These are phyloP conservation scores for Helostoma temminkii DNA, from an alignment of 2,797 vertebrate species.

Conservation along the genomic window DNA sequence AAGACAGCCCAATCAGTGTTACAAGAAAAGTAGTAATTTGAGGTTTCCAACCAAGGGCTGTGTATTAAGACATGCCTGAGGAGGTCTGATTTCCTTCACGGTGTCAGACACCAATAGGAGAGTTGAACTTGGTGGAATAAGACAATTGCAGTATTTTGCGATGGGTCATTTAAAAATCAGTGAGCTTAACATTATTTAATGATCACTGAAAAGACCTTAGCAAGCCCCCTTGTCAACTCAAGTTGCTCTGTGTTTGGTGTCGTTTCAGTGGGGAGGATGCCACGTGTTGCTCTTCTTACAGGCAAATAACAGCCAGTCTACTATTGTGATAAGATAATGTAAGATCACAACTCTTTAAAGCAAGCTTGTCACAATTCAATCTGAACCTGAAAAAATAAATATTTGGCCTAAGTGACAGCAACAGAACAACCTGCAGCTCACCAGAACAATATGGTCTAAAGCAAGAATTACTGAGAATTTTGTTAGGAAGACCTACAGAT, in stretches of 20 bases:
- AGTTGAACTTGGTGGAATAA: background rate
- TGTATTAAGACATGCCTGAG: background rate
- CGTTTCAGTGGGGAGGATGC: conserved; percentile 38
- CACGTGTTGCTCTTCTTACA: conserved; percentile 54
- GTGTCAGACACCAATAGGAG: background rate
- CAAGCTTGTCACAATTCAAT: background rate
- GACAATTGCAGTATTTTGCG: background rate
- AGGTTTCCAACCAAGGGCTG: conserved; percentile 4
- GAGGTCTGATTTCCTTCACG: conserved; percentile 21
- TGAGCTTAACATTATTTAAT: background rate
- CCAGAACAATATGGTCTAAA: background rate
- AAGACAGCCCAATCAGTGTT: background rate
- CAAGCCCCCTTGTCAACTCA: conserved; percentile 8
- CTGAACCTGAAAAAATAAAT: background rate
- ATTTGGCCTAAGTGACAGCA: background rate
- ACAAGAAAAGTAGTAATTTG: background rate
- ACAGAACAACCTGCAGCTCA: background rate
- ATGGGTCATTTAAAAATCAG: background rate
- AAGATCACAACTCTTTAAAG: conserved; percentile 25
- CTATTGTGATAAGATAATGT: conserved; percentile 63
- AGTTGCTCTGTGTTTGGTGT: conserved; percentile 7
- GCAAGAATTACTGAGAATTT: background rate
- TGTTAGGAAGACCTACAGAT: background rate
- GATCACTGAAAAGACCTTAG: background rate
- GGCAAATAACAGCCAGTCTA: conserved; percentile 33